Evolutionary conservation across 2,797 vertebrate genomes (phyloP), one percentile per base, ranked within the genome.

Genomic region (Amphiprion clarkii): DNA sequence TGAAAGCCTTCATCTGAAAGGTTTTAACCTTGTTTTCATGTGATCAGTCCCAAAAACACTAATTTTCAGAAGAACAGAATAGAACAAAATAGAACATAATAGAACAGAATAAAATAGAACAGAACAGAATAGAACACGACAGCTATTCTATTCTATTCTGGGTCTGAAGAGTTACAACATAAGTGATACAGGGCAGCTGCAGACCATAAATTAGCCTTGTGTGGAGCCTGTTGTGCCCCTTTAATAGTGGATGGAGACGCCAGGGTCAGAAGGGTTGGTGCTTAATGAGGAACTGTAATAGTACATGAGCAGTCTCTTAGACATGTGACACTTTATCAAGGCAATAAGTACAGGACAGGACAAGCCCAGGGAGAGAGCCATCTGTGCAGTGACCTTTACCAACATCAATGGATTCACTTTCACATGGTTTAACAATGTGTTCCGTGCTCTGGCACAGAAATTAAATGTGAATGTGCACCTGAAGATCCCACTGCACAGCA

Each of bases 271-370:
- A 53, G 31, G 57, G 65, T 71, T 66, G 29, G 53, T 63, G 62
- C 54, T 79, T 84, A 79, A 87, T 83, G 52, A 78, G 42, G 36
- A 86, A 14, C 60, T 67, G 52, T 83, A 68, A 83, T 67, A 51
- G 40, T 58, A 69, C 58, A 78, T 69, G 58, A 82, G 69, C 74
- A 74, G 55, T 25, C 72, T 64, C 39, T 33, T n/a, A 62, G 74
- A 42, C 58, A 85, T 65, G 25, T 56, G 68, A 81, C 55, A 71
- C 67, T 64, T 62, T 53, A 67, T 83, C 64, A 71, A 65, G 29
- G 39, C 6, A 21, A 31, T 29, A 62, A 67, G 71, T 40, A 71
- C 61, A 72, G 78, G 58, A 58, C 71, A 60, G 11, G 46, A 74
- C 14, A 49, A 42, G 33, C 21, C 55, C 10, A 39, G 40, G 14